These are phyloP conservation scores for Campoplex capitator DNA, from an alignment of 2,888 invertebrate genomes.

Conservation along the genomic window DNA sequence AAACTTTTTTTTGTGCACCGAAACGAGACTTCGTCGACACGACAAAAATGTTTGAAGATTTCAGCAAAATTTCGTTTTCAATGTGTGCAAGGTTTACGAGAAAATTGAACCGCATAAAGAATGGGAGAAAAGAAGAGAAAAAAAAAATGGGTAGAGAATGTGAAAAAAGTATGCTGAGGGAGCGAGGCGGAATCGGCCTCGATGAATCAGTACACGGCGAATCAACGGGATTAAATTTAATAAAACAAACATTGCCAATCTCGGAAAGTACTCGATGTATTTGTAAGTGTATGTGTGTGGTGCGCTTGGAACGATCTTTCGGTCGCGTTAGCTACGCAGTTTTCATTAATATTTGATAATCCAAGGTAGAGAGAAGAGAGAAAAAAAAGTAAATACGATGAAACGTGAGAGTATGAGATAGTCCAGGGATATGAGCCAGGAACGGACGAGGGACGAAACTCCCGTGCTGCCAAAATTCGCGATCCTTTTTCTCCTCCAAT, in stretches of 20 bases:
- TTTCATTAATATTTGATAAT: slow-evolving; percentile 78
- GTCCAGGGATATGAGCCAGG: background rate
- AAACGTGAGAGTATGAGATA: slow-evolving; percentile 19
- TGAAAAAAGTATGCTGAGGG: slow-evolving; percentile 41
- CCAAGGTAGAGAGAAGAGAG: slow-evolving; percentile 41
- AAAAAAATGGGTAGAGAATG: slow-evolving; percentile 20
- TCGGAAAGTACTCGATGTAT: slow-evolving; percentile 73
- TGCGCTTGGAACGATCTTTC: background rate
- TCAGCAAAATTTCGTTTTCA: no score
- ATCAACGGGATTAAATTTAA: slow-evolving; percentile 78
- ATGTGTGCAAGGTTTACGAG: background rate
- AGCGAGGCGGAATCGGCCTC: slow-evolving; percentile 52
- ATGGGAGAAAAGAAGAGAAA: slow-evolving; percentile 36
- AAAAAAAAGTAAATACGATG: slow-evolving; percentile 43
- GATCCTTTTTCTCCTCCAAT: slow-evolving; percentile 1
- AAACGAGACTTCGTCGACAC: no score
- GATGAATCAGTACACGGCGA: slow-evolving; percentile 73
- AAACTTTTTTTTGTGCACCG: no score
- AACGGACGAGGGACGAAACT: background rate
- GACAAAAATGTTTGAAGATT: no score
- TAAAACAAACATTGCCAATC: slow-evolving; percentile 79
- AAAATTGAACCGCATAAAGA: slow-evolving; percentile 26
- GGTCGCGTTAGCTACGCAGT: slow-evolving; percentile 37
- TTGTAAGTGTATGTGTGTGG: slow-evolving; percentile 1
- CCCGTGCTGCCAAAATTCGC: background rate